Conservation (phyloP, 1,140 invertebrate species). For the Thaumetopoea pityocampa region DNA sequence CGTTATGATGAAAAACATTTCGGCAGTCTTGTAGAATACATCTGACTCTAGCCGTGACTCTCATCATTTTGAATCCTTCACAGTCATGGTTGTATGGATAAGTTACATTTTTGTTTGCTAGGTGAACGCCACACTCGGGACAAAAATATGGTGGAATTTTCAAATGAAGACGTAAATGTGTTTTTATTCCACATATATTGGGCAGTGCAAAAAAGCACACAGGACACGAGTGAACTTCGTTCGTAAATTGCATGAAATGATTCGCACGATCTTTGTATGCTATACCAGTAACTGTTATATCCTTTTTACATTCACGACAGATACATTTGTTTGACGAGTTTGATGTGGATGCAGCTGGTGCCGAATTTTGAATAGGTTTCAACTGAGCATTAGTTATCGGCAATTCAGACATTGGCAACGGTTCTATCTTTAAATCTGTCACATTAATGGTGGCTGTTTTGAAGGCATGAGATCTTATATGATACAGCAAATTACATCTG, state of each 20-base stretch:
- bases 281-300: slow-evolving; percentile 25
- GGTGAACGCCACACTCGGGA: slow-evolving; percentile 72
- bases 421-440: slow-evolving; percentile 56
- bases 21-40: slow-evolving; percentile 60
- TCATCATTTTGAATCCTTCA: slow-evolving; percentile 70
- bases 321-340: slow-evolving; percentile 3
- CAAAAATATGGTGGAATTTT: slow-evolving; percentile 66
- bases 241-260: slow-evolving; percentile 50
- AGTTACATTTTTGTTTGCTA: slow-evolving; percentile 35
- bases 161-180: slow-evolving; percentile 70
- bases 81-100: slow-evolving; percentile 69
- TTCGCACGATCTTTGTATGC: slow-evolving; percentile 41
- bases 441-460: slow-evolving; percentile 66
- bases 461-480: slow-evolving; percentile 63
- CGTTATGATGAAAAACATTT: slow-evolving; percentile 59
- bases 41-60: slow-evolving; percentile 58
- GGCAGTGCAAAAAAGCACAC: slow-evolving; percentile 69
- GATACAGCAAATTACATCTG: slow-evolving; percentile 59
- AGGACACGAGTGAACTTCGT: slow-evolving; percentile 42
- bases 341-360: not conserved
- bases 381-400: not conserved
- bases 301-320: slow-evolving; percentile 49
- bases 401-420: slow-evolving; percentile 26
- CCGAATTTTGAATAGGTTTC: not conserved
- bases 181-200: slow-evolving; percentile 61